phyloP scores from a whole-genome alignment of 2,888 invertebrate genomes.

The Phlogophora meticulosa region DNA sequence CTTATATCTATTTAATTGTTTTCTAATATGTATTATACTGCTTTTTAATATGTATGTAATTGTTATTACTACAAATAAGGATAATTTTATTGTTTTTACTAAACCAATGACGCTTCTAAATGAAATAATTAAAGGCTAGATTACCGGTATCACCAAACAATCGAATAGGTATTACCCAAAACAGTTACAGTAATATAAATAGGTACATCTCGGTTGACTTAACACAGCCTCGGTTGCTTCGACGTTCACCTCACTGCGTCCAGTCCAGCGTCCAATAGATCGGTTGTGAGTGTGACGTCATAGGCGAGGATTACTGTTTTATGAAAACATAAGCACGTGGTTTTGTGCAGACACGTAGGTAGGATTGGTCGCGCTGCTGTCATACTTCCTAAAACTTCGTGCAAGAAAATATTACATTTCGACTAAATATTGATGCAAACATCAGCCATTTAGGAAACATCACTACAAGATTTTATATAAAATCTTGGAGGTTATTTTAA shows the following conservation, averaged over 20 bases:
- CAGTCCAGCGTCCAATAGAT: slow-evolving; percentile 12
- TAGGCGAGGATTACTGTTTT: slow-evolving; percentile 7
- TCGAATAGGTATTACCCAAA: neutral
- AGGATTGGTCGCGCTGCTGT: slow-evolving; percentile 1
- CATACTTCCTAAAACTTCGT: neutral
- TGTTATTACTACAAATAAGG: no score
- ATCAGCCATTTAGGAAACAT: neutral
- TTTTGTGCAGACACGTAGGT: neutral
- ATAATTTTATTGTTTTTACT: neutral
- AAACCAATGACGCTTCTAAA: neutral
- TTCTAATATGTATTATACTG: neutral
- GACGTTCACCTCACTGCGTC: slow-evolving; percentile 36
- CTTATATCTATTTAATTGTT: neutral
- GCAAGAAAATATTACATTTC: neutral
- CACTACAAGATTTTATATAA: neutral
- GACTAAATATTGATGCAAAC: neutral
- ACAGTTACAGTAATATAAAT: slow-evolving; percentile 14
- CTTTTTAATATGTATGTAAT: neutral
- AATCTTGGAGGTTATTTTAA: neutral
- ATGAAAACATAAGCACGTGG: neutral
- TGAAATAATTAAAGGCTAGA: neutral
- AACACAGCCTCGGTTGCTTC: slow-evolving; percentile 32
- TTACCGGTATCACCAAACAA: slow-evolving; percentile 5
- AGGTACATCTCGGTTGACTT: slow-evolving; percentile 45
- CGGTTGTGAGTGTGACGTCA: slow-evolving; percentile 51